Evolutionary conservation across 2,797 vertebrate species (phyloP).

Genomic region (Hydrophis major): DNA sequence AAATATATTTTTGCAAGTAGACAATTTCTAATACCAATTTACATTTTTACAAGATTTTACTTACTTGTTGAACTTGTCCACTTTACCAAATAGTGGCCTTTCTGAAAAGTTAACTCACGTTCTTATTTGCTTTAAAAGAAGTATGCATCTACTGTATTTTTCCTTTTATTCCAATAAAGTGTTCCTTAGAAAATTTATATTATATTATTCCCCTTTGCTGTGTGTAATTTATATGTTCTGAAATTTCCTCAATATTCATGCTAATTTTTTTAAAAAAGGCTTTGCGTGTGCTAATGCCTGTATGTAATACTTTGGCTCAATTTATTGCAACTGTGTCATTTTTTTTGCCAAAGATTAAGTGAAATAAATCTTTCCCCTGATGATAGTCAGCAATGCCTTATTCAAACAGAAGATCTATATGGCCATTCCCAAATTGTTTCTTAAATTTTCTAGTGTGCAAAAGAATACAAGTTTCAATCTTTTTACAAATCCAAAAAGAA

Average conservation of each 20-base stretch:
- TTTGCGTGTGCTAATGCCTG: constrained; percentile 53
- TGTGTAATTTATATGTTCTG: constrained; percentile 74
- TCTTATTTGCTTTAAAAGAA: constrained; percentile 67
- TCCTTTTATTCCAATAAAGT: constrained; percentile 71
- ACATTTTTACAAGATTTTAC: constrained; percentile 73
- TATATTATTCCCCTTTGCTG: constrained; percentile 59
- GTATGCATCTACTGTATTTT: constrained; percentile 73
- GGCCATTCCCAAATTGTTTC: constrained; percentile 27
- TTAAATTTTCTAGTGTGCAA: constrained; percentile 59
- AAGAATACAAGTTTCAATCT: constrained; percentile 55
- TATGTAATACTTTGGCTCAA: constrained; percentile 66
- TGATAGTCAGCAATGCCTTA: constrained; percentile 56
- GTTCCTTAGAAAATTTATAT: constrained; percentile 72
- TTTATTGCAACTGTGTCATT: constrained; percentile 58
- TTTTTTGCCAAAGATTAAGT: constrained; percentile 73
- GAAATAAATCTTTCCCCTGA: constrained; percentile 56
- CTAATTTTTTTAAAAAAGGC: constrained; percentile 38
- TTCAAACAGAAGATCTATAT: constrained; percentile 51
- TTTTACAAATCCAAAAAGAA: constrained; percentile 33
- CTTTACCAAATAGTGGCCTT: constrained; percentile 74
- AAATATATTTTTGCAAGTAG: constrained; percentile 76
- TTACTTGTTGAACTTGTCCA: constrained; percentile 67
- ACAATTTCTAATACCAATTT: constrained; percentile 76
- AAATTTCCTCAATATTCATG: constrained; percentile 46
- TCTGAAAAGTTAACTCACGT: constrained; percentile 70